Conservation (phyloP, 2,113 vertebrate species). For the Protomyctophum bolini region DNA sequence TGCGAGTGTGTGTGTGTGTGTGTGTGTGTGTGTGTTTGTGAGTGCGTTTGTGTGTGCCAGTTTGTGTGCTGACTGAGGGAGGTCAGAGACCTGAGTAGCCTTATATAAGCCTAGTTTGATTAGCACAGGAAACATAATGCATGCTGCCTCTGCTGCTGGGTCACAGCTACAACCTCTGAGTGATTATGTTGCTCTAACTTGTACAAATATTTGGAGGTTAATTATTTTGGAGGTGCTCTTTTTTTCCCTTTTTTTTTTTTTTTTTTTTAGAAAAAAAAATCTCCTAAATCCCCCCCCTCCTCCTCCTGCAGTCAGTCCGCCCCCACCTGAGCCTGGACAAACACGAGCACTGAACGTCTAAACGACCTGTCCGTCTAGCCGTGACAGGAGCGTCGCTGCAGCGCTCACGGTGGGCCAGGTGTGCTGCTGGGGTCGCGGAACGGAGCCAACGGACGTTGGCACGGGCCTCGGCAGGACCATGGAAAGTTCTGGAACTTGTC, state of each 20-base stretch:
- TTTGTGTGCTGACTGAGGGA: neutral
- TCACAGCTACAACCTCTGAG: conserved; percentile 43
- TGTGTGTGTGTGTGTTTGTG: neutral
- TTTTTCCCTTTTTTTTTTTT: conserved; percentile 8
- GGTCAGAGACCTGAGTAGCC: conserved; percentile 6
- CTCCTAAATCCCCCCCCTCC: neutral
- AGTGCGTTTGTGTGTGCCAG: neutral
- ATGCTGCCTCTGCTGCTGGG: conserved; percentile 12
- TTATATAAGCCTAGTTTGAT: conserved; percentile 32
- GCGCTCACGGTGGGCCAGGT: conserved; percentile 47
- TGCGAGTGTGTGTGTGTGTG: neutral
- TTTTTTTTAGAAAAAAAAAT: neutral
- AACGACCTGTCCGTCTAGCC: conserved; percentile 51
- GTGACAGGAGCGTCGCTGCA: conserved; percentile 31
- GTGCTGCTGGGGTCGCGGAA: conserved; percentile 28
- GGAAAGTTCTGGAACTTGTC: conserved; percentile 52
- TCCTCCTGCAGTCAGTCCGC: too few species aligned
- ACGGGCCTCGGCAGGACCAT: neutral
- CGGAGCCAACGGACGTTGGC: conserved; percentile 31
- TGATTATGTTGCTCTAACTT: conserved; percentile 59
- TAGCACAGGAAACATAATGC: conserved; percentile 37
- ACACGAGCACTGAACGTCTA: conserved; percentile 43
- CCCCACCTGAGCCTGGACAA: conserved; percentile 34
- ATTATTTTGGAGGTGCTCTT: conserved; percentile 50
- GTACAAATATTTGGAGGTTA: conserved; percentile 59